Evolutionary conservation across 2,888 invertebrate species (phyloP).

Genomic region (Mylabris sibirica): DNA sequence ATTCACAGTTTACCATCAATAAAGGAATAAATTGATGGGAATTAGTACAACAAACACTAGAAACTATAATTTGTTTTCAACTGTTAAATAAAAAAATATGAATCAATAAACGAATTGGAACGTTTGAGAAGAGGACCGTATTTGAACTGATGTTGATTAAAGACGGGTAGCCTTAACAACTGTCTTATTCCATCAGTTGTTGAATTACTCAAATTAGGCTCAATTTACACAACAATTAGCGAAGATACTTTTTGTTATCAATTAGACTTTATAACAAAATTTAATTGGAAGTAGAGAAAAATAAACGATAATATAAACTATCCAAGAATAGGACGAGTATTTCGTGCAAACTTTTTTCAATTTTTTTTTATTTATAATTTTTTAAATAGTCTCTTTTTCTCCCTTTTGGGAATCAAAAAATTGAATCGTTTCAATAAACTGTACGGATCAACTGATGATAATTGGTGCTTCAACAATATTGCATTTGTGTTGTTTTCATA

Average conservation of each 20-base stretch:
- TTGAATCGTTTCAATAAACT: conserved; percentile 50
- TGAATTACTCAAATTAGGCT: conserved; percentile 55
- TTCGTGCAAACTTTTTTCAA: not conserved
- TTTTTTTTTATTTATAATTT: conserved; percentile 16
- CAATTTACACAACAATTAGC: conserved; percentile 51
- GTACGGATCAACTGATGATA: conserved; percentile 46
- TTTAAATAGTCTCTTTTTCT: conserved; percentile 52
- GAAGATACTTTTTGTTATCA: conserved; percentile 38
- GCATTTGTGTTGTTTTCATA: conserved; percentile 24
- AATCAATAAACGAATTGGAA: conserved; percentile 9
- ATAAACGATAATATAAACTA: not conserved
- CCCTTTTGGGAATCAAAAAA: conserved; percentile 57
- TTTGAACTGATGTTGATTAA: conserved; percentile 37
- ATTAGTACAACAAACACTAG: not conserved
- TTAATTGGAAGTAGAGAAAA: not conserved
- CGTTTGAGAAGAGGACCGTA: conserved; percentile 28
- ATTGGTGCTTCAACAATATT: conserved; percentile 42
- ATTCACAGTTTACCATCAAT: conserved; percentile 18
- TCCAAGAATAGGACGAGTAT: conserved; percentile 7
- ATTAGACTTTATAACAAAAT: conserved; percentile 8
- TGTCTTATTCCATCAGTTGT: conserved; percentile 45
- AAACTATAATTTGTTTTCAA: conserved; percentile 4
- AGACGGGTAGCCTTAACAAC: conserved; percentile 36
- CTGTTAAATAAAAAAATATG: conserved; percentile 7
- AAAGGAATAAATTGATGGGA: not conserved